A percentile compares a stretch with the other conserved stretches of the same genome.
These are phyloP conservation scores for Myotis vivesi DNA, from an alignment of 2,797 vertebrate species.

Conservation along the genomic window DNA sequence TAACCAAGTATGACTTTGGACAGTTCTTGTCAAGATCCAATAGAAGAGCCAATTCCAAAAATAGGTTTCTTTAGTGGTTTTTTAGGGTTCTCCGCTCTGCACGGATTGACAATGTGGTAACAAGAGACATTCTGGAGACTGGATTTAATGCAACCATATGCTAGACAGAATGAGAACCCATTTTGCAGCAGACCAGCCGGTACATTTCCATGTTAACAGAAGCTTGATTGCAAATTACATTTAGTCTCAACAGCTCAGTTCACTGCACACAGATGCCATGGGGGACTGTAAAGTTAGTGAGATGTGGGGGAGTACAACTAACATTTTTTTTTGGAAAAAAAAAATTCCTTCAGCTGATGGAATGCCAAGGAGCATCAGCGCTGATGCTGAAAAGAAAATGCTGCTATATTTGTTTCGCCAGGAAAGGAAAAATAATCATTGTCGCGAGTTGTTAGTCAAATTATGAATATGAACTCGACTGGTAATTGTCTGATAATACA, in stretches of 20 bases:
- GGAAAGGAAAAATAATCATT: slow-evolving; percentile 82
- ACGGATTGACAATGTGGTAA: slow-evolving; percentile 83
- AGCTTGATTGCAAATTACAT: slow-evolving; percentile 85
- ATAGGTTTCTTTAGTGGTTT: slow-evolving; percentile 83
- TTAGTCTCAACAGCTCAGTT: slow-evolving; percentile 87
- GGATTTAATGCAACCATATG: slow-evolving; percentile 87
- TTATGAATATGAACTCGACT: slow-evolving; percentile 79
- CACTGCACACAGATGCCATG: slow-evolving; percentile 85
- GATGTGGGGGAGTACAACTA: slow-evolving; percentile 82
- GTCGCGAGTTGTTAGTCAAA: slow-evolving; percentile 82
- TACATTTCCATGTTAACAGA: slow-evolving; percentile 85
- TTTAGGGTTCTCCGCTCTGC: slow-evolving; percentile 83
- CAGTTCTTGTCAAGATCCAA: slow-evolving; percentile 79
- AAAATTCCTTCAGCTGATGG: slow-evolving; percentile 77
- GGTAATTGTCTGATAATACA: slow-evolving; percentile 80
- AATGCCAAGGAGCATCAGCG: slow-evolving; percentile 81
- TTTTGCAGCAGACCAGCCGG: slow-evolving; percentile 85
- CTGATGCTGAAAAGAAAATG: slow-evolving; percentile 79
- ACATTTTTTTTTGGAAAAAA: slow-evolving; percentile 70
- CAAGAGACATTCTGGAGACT: slow-evolving; percentile 85
- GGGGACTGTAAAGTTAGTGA: slow-evolving; percentile 85
- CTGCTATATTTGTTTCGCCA: slow-evolving; percentile 83
- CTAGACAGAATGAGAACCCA: slow-evolving; percentile 88
- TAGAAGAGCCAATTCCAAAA: slow-evolving; percentile 80
- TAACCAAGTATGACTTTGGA: slow-evolving; percentile 76